phyloP scores from a whole-genome alignment of 2,888 invertebrate genomes.

The Lasioglossum figueresi region DNA sequence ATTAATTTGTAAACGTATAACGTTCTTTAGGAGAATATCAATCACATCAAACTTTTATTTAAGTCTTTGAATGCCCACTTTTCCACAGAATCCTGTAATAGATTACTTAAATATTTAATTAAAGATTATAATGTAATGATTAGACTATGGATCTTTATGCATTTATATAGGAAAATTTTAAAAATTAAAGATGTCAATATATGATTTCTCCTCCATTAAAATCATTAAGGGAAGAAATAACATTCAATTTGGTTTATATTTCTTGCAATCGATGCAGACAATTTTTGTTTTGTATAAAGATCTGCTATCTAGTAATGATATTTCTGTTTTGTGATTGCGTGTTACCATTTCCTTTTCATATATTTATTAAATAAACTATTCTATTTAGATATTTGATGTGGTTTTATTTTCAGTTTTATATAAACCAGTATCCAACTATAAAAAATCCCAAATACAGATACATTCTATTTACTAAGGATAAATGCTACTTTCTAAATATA shows the following conservation, averaged over 20 bases:
- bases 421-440: neutral
- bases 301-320: neutral
- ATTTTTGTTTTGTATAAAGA: too few species aligned
- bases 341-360: conserved; percentile 23
- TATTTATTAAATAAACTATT: conserved; percentile 30
- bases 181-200: too few species aligned
- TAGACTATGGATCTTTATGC: too few species aligned
- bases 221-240: too few species aligned
- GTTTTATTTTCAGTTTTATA: neutral
- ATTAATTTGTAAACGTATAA: neutral
- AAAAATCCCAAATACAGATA: neutral
- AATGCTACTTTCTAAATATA: neutral
- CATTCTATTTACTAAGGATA: conserved; percentile 14
- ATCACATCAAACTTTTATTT: neutral
- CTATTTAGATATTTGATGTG: neutral
- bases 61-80: neutral
- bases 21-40: neutral
- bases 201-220: too few species aligned
- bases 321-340: neutral
- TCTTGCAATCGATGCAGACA: too few species aligned
- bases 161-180: too few species aligned
- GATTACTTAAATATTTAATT: neutral
- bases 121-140: neutral
- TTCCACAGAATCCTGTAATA: neutral
- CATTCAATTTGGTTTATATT: too few species aligned